Percentiles rank a stretch among this genome's conserved stretches.
phyloP scores from a whole-genome alignment of 1,140 invertebrate genomes.

The Musca vetustissima region DNA sequence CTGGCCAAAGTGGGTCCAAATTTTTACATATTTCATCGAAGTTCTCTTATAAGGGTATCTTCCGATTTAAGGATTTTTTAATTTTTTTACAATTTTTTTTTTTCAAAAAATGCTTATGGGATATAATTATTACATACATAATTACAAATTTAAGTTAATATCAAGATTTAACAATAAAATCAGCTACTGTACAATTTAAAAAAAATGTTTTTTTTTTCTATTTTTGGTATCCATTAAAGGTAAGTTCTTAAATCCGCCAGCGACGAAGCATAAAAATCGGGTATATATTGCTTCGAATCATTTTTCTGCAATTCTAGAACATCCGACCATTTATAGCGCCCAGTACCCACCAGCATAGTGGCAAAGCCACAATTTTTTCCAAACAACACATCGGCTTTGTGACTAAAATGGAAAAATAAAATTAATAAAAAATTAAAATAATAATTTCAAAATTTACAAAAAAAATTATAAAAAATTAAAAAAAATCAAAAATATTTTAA shows the following conservation, averaged over 20 bases:
- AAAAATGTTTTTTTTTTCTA: no score
- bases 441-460: not conserved
- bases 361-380: constrained; percentile 81
- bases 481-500: no score
- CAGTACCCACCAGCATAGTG: constrained; percentile 83
- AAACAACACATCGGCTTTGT: constrained; percentile 86
- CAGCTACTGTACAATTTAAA: no score
- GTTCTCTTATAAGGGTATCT: no score
- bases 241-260: constrained; percentile 62
- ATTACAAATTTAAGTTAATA: no score
- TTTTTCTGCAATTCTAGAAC: constrained; percentile 61
- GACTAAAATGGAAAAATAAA: constrained; percentile 57
- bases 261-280: constrained; percentile 73
- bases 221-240: not conserved
- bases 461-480: constrained; percentile 8
- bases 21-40: no score
- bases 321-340: constrained; percentile 70
- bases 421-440: not conserved
- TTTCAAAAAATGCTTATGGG: no score
- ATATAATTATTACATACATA: no score
- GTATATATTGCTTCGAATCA: constrained; percentile 65
- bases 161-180: no score
- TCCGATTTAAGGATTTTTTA: no score
- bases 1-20: no score
- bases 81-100: no score